These are phyloP conservation scores for Daubentonia madagascariensis DNA, from an alignment of 2,113 vertebrate genomes.

Conservation along the genomic window DNA sequence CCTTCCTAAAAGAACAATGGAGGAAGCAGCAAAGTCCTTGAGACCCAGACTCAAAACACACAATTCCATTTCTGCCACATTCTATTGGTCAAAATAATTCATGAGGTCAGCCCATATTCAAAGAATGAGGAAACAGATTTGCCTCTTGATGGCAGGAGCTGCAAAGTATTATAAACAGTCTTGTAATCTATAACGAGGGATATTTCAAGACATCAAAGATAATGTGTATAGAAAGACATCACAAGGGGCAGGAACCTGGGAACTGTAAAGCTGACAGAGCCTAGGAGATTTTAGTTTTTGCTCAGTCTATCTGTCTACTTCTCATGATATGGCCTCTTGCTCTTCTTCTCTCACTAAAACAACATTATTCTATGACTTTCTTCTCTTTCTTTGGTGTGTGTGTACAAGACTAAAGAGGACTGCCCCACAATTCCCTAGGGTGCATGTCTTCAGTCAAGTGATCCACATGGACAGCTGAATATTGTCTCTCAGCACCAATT, in stretches of 20 bases:
- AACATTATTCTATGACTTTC: neutral
- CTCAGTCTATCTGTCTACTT: neutral
- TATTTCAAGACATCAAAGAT: neutral
- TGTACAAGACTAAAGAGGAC: neutral
- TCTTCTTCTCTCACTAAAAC: neutral
- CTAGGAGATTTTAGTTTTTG: neutral
- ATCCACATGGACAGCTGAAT: neutral
- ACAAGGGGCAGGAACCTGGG: neutral
- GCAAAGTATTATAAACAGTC: neutral
- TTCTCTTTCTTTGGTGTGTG: neutral
- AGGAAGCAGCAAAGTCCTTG: neutral
- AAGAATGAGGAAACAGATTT: neutral
- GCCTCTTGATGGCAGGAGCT: neutral
- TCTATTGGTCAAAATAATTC: neutral
- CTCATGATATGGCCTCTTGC: neutral
- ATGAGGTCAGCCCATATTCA: neutral
- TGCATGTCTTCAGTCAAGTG: neutral
- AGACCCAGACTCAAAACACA: neutral
- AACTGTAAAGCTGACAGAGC: neutral
- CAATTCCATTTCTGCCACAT: neutral
- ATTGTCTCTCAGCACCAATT: neutral
- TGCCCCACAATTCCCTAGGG: neutral
- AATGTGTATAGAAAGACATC: neutral
- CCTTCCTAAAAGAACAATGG: neutral
- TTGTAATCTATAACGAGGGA: neutral